Conservation (phyloP, 2,797 vertebrate species). For the Sebastes cheni region DNA sequence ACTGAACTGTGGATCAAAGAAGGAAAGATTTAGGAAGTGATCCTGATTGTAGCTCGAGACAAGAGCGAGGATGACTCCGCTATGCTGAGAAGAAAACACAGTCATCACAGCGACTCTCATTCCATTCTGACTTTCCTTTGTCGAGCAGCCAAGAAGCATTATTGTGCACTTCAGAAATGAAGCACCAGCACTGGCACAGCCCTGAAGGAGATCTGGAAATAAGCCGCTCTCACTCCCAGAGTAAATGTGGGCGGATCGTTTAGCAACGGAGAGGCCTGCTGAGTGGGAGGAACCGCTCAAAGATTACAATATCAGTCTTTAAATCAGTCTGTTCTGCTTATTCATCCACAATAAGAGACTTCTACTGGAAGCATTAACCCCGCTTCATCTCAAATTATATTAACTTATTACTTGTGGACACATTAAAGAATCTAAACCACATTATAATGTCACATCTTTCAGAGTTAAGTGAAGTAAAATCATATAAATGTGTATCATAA, state of each 20-base stretch:
- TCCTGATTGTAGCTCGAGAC: not conserved
- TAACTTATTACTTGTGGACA: not conserved
- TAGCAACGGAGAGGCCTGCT: conserved; percentile 31
- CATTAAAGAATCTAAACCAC: not conserved
- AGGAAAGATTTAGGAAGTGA: not conserved
- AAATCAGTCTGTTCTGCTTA: conserved; percentile 42
- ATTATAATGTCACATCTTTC: not conserved
- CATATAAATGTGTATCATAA: not conserved
- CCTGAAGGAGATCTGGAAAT: conserved; percentile 37
- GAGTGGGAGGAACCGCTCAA: conserved; percentile 51
- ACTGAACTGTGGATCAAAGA: not conserved
- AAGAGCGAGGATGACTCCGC: not conserved
- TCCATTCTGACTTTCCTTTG: conserved; percentile 6
- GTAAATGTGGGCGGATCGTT: conserved; percentile 59
- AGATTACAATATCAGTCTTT: conserved; percentile 45
- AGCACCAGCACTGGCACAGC: conserved; percentile 1
- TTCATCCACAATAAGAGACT: conserved; percentile 21
- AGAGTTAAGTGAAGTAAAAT: not conserved
- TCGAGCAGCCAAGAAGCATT: conserved; percentile 20
- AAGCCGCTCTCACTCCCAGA: conserved; percentile 25
- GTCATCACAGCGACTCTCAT: not conserved
- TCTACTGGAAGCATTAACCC: conserved; percentile 4
- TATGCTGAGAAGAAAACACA: not conserved
- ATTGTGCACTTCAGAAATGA: conserved; percentile 19
- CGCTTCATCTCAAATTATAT: conserved; percentile 5